phyloP scores from a whole-genome alignment of 2,888 invertebrate genomes.

The Steinernema scapterisci region DNA sequence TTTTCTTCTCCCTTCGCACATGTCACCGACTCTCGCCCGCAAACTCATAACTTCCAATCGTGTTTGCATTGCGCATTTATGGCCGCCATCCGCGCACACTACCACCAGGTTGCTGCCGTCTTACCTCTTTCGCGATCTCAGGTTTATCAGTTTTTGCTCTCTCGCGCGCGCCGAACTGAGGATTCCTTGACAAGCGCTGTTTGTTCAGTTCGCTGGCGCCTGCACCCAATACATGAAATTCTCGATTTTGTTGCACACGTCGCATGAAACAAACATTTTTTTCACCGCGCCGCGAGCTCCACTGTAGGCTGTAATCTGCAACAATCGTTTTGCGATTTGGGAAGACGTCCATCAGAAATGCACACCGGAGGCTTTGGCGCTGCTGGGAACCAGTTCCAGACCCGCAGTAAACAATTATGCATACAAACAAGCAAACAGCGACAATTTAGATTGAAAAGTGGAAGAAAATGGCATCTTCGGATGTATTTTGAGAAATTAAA shows the following conservation, averaged over 20 bases:
- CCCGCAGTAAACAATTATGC: conserved; percentile 13
- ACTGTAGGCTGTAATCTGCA: not conserved
- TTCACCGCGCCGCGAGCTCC: not conserved
- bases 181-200: too few species aligned
- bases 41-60: not conserved
- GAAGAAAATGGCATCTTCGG: not conserved
- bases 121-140: too few species aligned
- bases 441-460: not conserved
- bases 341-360: conserved; percentile 13
- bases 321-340: conserved; percentile 22
- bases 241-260: not conserved
- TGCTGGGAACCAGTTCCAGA: not conserved
- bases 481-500: too few species aligned
- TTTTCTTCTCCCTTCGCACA: too few species aligned
- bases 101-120: too few species aligned
- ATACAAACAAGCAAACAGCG: not conserved
- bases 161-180: too few species aligned
- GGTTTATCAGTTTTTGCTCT: conserved; percentile 27
- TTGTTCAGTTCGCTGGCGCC: not conserved
- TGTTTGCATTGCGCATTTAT: conserved; percentile 30
- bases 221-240: not conserved
- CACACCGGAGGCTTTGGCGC: not conserved
- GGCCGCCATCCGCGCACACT: not conserved
- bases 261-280: not conserved
- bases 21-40: not conserved